These are phyloP conservation scores for Ladona fulva DNA, from an alignment of 1,140 invertebrate species.

Conservation along the genomic window DNA sequence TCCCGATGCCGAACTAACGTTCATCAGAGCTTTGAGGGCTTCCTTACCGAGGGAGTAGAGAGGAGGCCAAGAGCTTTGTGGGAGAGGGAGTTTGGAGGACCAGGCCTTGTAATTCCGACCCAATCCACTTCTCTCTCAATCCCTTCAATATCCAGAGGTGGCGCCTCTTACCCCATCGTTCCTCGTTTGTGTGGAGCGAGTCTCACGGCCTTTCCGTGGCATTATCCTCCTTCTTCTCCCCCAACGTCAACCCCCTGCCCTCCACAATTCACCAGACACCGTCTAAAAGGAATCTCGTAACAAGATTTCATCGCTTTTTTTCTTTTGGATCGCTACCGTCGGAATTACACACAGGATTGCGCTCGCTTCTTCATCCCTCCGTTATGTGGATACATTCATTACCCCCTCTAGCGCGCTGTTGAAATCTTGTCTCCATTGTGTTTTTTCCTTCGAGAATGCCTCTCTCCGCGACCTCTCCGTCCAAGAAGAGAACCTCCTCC, in stretches of 20 bases:
- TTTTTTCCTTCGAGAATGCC: no score
- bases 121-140: constrained; percentile 1
- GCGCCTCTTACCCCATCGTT: not conserved
- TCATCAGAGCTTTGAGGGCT: not conserved
- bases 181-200: not conserved
- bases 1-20: not conserved
- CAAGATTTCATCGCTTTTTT: no score
- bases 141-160: not conserved
- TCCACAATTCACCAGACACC: not conserved
- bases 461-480: no score
- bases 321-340: no score
- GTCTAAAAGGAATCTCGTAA: no score
- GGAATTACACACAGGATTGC: no score
- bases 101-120: constrained; percentile 1
- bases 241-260: not conserved
- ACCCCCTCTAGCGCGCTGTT: no score
- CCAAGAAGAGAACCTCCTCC: no score
- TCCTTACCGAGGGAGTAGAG: not conserved
- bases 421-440: no score
- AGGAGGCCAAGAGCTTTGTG: not conserved
- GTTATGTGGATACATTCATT: no score
- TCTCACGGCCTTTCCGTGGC: not conserved
- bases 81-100: not conserved
- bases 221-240: not conserved
- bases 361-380: no score